Base-by-base conservation (phyloP, 2,797 vertebrate genomes). In the Sardinella longiceps region DNA sequence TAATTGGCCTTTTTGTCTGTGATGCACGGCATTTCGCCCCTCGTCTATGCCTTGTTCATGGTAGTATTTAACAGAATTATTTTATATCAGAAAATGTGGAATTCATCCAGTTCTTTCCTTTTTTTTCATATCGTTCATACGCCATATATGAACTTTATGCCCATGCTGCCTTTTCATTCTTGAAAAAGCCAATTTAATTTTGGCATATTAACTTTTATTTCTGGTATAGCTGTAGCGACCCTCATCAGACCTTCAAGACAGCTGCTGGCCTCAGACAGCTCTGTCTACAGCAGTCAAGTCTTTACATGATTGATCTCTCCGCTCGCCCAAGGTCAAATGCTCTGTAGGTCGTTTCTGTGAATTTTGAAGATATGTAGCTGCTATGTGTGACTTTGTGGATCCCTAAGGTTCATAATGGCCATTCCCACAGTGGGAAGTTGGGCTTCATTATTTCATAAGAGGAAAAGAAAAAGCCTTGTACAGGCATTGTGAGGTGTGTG, bases 341-440 rank as follows among this genome's bases (percentile, higher is more conserved):
- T 77, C 15, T 43, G 2, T 77, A 37, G 37, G 33, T 77, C 43
- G 30, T 20, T 37, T 74, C 30, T 74, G 70, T 39, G 37, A 77
- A 37, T 77, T 77, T 7, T 77, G 33, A 39, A 70, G 63, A 77
- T 77, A 39, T 77, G 37, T 7, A 77, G 70, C 70, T 77, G 70
- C 70, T 77, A 77, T 77, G 15, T 74, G 66, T 74, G 66, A 43
- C 70, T 74, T 58, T 10, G 43, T 77, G 18, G 33, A 43, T 77
- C 23, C 15, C 70, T 77, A 39, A 70, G 14, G 70, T 77, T 77
- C 56, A 43, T 20, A 37, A 37, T 39, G 70, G 70, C 18, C 70
- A 77, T 39, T 37, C 70, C 20, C 39, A 10, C 37, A 77, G 70
- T 37, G 39, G 33, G 33, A 74, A 30, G 15, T 14, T 39, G 20